A percentile compares a stretch with the other conserved stretches of the same genome.
Evolutionary conservation across 2,797 vertebrate genomes (phyloP).

Genomic region (Pteropus rufus): DNA sequence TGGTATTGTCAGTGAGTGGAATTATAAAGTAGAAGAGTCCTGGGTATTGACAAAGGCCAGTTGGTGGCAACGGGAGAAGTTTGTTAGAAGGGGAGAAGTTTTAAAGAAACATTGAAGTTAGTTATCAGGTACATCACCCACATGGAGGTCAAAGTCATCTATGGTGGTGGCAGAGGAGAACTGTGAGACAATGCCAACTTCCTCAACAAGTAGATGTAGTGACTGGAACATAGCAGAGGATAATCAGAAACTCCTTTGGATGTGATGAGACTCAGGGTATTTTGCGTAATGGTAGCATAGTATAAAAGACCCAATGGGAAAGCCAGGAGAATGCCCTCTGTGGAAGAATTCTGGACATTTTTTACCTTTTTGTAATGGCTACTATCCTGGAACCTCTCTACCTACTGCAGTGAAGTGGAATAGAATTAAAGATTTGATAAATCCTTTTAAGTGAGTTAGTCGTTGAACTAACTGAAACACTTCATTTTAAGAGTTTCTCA

Average conservation of each 20-base stretch:
- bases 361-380: neutral
- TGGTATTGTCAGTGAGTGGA: neutral
- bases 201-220: neutral
- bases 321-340: neutral
- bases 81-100: neutral
- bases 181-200: neutral
- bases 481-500: slow-evolving; percentile 4
- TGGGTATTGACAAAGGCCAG: neutral
- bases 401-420: neutral
- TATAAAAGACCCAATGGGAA: neutral
- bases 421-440: neutral
- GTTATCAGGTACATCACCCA: neutral
- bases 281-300: neutral
- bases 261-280: neutral
- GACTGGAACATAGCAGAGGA: neutral
- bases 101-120: neutral
- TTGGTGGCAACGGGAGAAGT: neutral
- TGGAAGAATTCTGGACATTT: neutral
- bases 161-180: neutral
- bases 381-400: neutral
- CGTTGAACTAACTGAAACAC: neutral
- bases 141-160: neutral
- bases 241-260: neutral
- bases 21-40: neutral
- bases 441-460: neutral